Evolutionary conservation across 2,113 vertebrate species (phyloP).

Genomic region (Dipodomys spectabilis): DNA sequence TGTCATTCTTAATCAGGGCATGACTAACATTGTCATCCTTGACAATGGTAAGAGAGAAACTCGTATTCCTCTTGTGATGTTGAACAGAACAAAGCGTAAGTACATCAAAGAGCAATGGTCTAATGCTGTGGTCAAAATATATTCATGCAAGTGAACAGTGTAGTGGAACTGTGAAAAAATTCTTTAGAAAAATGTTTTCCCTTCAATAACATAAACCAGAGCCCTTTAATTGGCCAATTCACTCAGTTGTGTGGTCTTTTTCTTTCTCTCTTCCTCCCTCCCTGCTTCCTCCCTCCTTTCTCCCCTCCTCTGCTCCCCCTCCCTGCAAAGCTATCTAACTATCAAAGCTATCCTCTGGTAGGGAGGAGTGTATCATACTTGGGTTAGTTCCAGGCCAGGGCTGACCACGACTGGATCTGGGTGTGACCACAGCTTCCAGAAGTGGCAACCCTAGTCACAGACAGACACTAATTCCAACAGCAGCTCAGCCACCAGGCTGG

Average conservation of each 20-base stretch:
- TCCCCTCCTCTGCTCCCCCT: no score
- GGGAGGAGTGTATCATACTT: not conserved
- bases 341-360: not conserved
- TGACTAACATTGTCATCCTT: slow-evolving; percentile 67
- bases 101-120: not conserved
- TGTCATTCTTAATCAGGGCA: slow-evolving; percentile 60
- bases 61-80: slow-evolving; percentile 22
- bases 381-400: not conserved
- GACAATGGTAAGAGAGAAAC: not conserved
- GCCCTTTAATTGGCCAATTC: not conserved
- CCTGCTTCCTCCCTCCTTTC: no score
- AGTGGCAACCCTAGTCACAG: no score
- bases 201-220: not conserved
- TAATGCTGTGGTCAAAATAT: not conserved
- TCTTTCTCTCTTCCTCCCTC: not conserved
- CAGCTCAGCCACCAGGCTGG: not conserved
- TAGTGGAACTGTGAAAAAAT: not conserved
- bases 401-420: no score
- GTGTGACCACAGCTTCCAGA: not conserved
- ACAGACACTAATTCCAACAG: no score
- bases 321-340: not conserved
- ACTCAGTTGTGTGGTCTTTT: not conserved
- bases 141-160: not conserved
- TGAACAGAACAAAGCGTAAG: slow-evolving; percentile 9
- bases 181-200: not conserved